phyloP scores from a whole-genome alignment of 2,113 vertebrate genomes.

The Tauraco erythrolophus region DNA sequence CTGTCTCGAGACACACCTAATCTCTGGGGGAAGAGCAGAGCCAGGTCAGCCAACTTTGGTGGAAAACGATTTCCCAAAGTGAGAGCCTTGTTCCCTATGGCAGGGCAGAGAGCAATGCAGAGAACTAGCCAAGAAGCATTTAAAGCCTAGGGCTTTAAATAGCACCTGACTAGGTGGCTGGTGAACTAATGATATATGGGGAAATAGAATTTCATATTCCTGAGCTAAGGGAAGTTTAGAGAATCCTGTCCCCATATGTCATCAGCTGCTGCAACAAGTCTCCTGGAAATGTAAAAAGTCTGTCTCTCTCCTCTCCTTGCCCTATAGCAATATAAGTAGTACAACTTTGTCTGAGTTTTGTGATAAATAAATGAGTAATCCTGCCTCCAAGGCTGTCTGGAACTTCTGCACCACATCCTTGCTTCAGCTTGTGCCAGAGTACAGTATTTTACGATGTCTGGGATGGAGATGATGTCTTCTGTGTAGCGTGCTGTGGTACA shows the following conservation, averaged over 20 bases:
- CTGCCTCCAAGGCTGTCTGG: constrained; percentile 25
- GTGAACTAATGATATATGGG: neutral
- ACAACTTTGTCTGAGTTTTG: neutral
- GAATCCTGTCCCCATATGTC: neutral
- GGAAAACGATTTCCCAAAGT: neutral
- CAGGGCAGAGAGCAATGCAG: neutral
- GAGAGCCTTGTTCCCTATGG: neutral
- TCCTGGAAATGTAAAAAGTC: neutral
- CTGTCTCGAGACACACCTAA: neutral
- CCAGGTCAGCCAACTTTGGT: neutral
- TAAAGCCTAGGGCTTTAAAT: neutral
- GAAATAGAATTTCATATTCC: neutral
- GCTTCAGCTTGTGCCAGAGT: constrained; percentile 6
- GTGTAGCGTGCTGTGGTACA: neutral
- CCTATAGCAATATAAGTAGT: neutral
- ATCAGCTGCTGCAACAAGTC: constrained; percentile 2
- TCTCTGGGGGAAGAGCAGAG: neutral
- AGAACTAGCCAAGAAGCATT: neutral
- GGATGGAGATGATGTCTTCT: neutral
- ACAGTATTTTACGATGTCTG: neutral
- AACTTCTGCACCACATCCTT: constrained; percentile 5
- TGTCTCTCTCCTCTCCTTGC: neutral
- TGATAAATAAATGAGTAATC: constrained; percentile 38
- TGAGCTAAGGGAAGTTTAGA: neutral
- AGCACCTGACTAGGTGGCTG: neutral